Percentiles rank a stretch among this genome's conserved stretches.
Evolutionary conservation across 1,140 invertebrate species (phyloP).

Genomic region (Hypothenemus hampei): DNA sequence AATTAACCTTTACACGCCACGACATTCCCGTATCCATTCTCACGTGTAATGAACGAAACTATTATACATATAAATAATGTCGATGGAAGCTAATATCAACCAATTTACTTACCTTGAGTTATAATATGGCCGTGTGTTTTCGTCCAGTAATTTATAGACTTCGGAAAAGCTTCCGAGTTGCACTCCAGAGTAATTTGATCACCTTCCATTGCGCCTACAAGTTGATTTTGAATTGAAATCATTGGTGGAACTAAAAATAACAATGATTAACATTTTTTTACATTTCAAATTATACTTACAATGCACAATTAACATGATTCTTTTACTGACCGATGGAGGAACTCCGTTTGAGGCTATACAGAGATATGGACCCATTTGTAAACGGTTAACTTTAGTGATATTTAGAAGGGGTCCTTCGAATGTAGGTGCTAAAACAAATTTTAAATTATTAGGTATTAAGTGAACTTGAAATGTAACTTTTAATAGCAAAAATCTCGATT

Average conservation of each 20-base stretch:
- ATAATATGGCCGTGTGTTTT: slow-evolving; percentile 72
- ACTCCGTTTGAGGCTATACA: slow-evolving; percentile 86
- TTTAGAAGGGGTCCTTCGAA: slow-evolving; percentile 69
- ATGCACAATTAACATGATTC: slow-evolving; percentile 81
- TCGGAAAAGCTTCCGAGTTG: slow-evolving; percentile 79
- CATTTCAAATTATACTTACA: slow-evolving; percentile 62
- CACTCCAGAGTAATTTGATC: slow-evolving; percentile 71
- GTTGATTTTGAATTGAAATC: slow-evolving; percentile 74
- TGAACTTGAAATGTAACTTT: too few species aligned
- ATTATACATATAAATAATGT: too few species aligned
- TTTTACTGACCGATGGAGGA: slow-evolving; percentile 81
- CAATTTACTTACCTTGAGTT: slow-evolving; percentile 54
- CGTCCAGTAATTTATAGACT: slow-evolving; percentile 83
- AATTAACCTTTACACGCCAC: too few species aligned
- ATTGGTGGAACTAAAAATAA: slow-evolving; percentile 65
- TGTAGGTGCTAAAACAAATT: slow-evolving; percentile 51
- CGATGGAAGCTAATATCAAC: not conserved
- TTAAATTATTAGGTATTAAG: too few species aligned
- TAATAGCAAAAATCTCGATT: too few species aligned
- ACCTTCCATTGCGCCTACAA: slow-evolving; percentile 69
- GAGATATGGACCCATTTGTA: slow-evolving; percentile 87
- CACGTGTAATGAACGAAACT: too few species aligned
- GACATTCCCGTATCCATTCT: too few species aligned
- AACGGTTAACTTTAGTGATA: slow-evolving; percentile 74
- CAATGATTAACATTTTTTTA: not conserved